Percentiles rank a stretch among this genome's conserved stretches.
phyloP scores from a whole-genome alignment of 2,113 vertebrate genomes.

The Bolborhynchus lineola region DNA sequence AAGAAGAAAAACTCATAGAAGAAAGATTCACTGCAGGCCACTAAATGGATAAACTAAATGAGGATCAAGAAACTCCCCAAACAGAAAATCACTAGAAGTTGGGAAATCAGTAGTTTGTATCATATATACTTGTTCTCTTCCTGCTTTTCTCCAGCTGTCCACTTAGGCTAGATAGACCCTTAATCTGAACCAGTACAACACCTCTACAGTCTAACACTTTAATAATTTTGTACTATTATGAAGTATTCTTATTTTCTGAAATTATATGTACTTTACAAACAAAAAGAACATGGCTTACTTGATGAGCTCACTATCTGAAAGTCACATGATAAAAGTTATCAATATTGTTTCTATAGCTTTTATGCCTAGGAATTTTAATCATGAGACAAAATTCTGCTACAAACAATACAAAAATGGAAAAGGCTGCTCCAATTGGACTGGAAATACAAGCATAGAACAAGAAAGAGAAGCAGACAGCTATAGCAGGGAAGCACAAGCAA shows the following conservation, averaged over 20 bases:
- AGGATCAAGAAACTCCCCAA: background rate
- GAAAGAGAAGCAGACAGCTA: background rate
- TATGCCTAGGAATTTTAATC: background rate
- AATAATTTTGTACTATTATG: background rate
- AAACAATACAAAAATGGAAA: background rate
- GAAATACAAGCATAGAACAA: background rate
- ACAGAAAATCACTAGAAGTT: background rate
- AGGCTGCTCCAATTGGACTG: background rate
- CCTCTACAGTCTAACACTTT: background rate
- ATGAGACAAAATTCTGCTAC: background rate
- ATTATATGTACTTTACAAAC: background rate
- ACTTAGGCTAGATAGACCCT: background rate
- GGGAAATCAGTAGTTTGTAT: background rate
- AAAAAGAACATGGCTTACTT: background rate
- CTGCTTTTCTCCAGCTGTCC: background rate
- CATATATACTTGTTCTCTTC: background rate
- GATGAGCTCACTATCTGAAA: background rate
- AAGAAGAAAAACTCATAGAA: background rate
- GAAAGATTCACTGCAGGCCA: background rate
- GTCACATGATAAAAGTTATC: background rate
- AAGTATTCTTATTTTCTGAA: background rate
- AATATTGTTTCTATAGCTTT: background rate
- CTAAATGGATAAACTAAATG: background rate
- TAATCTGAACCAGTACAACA: background rate
- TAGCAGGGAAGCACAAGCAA: background rate